Percentiles rank a stretch among this genome's conserved stretches.
Evolutionary conservation across 2,797 vertebrate species (phyloP).

Genomic region (Propithecus perrieri): DNA sequence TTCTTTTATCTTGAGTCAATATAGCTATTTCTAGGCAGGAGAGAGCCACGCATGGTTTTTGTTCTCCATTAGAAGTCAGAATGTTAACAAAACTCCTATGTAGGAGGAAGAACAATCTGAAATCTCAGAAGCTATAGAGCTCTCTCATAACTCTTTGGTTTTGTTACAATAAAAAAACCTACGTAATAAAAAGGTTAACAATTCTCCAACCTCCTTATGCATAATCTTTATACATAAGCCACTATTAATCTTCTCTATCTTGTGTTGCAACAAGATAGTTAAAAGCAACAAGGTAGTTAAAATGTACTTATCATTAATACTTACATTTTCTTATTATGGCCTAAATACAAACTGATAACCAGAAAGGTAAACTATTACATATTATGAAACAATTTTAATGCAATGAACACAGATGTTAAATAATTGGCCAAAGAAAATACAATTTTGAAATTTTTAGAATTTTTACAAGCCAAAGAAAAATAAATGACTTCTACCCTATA

Average conservation of each 20-base stretch:
- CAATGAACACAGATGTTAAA: neutral
- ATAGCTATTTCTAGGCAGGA: constrained; percentile 38
- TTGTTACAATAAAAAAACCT: neutral
- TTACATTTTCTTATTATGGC: neutral
- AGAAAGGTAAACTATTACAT: constrained; percentile 1
- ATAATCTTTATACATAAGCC: neutral
- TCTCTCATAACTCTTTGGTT: neutral
- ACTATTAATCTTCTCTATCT: neutral
- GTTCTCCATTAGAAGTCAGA: constrained; percentile 11
- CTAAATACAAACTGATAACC: constrained; percentile 33
- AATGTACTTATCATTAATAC: neutral
- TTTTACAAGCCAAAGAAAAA: neutral
- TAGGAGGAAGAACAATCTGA: neutral
- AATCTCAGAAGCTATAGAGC: neutral
- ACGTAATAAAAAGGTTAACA: neutral
- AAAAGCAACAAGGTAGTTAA: neutral
- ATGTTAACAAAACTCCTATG: neutral
- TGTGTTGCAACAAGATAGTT: neutral
- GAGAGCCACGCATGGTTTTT: neutral
- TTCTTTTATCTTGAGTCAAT: neutral
- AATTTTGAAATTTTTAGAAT: constrained; percentile 3
- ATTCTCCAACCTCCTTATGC: neutral
- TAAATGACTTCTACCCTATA: neutral
- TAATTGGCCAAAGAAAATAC: neutral
- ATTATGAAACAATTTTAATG: constrained; percentile 24